phyloP scores from a whole-genome alignment of 2,797 vertebrate species.

The Scyliorhinus canicula region DNA sequence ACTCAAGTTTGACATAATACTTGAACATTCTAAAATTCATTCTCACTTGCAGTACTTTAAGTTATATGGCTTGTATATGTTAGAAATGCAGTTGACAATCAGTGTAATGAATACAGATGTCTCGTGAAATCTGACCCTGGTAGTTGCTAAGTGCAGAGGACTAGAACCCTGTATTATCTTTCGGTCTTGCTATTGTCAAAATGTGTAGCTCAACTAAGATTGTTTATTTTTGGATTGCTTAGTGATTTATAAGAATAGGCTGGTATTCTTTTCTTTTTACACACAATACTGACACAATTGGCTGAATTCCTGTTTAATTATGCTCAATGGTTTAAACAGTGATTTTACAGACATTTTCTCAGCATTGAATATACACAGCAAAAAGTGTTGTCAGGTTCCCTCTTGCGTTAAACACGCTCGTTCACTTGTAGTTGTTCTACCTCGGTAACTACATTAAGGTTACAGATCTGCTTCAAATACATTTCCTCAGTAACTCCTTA shows the following conservation, averaged over 20 bases:
- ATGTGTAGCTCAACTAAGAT: neutral
- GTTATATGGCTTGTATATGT: neutral
- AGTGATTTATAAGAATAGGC: neutral
- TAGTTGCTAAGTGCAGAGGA: neutral
- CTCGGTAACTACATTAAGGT: neutral
- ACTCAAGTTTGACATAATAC: neutral
- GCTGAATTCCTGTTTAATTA: neutral
- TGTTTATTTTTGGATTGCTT: neutral
- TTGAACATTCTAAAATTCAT: neutral
- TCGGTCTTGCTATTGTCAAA: neutral
- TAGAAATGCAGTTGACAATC: neutral
- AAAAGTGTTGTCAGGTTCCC: neutral
- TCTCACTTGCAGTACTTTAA: neutral
- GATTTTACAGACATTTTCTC: neutral
- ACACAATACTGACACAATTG: neutral
- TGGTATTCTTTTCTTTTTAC: neutral
- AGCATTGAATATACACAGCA: neutral
- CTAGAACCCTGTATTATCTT: neutral
- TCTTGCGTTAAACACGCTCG: neutral
- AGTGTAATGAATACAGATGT: neutral
- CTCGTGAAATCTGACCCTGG: neutral
- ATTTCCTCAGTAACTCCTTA: constrained; percentile 18
- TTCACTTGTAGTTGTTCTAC: neutral
- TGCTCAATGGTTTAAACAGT: neutral
- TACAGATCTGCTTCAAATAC: neutral